Evolutionary conservation across 1,140 invertebrate genomes (phyloP), one percentile per base, ranked within the genome.

Genomic region (Brachystomella parvula): DNA sequence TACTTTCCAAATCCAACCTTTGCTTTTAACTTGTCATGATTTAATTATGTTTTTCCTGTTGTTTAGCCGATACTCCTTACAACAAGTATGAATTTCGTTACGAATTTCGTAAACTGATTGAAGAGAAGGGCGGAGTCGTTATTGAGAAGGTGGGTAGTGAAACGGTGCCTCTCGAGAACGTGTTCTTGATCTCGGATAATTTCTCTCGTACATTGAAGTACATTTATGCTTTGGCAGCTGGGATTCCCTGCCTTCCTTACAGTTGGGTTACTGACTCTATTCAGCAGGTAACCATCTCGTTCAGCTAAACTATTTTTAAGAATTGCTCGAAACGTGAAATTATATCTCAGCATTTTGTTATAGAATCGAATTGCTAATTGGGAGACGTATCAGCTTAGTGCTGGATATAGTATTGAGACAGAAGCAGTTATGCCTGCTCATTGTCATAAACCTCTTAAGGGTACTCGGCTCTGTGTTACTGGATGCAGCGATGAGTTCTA

Each of bases 161-260:
- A 59, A 61, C 59, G 15, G 32, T 28, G 9, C 47, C 1, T 2
- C 32, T 35, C 26, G 21, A 63, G 3, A n/a, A 28, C 2, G 33
- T 64, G 2, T 68, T 47, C 30, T 33, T 68, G 19, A 61, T 68
- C 30, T 64, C 62, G 12, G 62, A 68, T 28, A 64, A 26, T 31
- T 53, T 21, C 21, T 61, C 63, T 3, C 35, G 62, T 60, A 64
- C 66, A 1, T 56, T 68, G 1, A 68, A 68, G 63, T 64, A 64
- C 62, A 68, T 68, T 64, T 64, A 68, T 33, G 29, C 35, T 17
- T 44, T 67, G 31, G 66, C 66, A 3, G 60, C 61, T 39, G 26
- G 61, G 26, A 73, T 73, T 28, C 71, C 71, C 0, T 73, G 71
- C 32, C 67, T 73, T 3, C 66, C 66, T 2, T 49, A 68, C 26